Base-by-base conservation (phyloP, 2,888 invertebrate genomes). In the Scaptomyza cyrtandrae region DNA sequence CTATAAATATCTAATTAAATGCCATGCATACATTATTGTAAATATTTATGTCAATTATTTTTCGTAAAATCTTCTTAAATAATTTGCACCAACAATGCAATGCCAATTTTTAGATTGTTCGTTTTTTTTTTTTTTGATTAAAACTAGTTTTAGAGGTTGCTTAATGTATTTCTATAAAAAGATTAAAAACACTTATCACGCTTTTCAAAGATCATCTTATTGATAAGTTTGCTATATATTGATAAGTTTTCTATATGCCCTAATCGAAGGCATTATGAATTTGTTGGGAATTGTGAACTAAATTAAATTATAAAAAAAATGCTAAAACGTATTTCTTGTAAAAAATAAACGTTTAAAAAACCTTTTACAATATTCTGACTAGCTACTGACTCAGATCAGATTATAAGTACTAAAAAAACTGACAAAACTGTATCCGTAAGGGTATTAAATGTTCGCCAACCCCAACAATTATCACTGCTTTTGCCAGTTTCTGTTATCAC, bases 1-100 rank as follows among this genome's bases (percentile, higher is more conserved):
- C 83, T 89, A 90, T 83, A 90, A 89, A 89, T 88, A 86, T 84
- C 68, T 84, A 62, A 77, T 74, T 68, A 71, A 81, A 76, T 77
- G 70, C 53, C 63, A 67, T 59, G 56, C 74, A 62, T 60, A 37
- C 41, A 41, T 41, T 7, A 16, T 41, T 75, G 62, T 65, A 72
- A 78, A 66, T 75, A 60, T 57, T 75, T 63, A 71, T 75, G 56
- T 66, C 63, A 59, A 62, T 48, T 59, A 54, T 62, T 50, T 61
- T 31, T 35, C 52, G 43, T 46, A 63, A 68, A 58, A 55, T 63
- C 41, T 52, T 62, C 52, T 62, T 35, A 44, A 46, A 57, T 44
- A 46, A 44, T 59, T 62, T 39, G 50, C 29, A 33, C 39, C 61
- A 44, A 27, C n/a, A 53, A 61, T 58, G 62, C 75, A 65, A 45